phyloP scores from a whole-genome alignment of 2,888 invertebrate genomes.

The Clostera curtula region DNA sequence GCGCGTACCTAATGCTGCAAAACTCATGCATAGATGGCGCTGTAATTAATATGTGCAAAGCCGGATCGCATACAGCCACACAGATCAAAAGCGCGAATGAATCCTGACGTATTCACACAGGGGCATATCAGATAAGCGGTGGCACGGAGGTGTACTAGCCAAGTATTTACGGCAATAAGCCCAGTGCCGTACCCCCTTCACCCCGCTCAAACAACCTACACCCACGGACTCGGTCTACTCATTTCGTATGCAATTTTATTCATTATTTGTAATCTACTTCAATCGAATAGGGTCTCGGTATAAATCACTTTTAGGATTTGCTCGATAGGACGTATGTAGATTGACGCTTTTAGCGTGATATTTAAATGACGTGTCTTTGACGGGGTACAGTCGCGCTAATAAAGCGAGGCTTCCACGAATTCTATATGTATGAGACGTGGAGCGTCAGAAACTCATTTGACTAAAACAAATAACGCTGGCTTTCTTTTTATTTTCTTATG shows the following conservation, averaged over 20 bases:
- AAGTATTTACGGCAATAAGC: constrained; percentile 60
- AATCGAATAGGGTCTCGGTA: constrained; percentile 69
- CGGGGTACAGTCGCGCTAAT: constrained; percentile 52
- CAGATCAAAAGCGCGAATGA: constrained; percentile 37
- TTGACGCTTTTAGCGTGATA: constrained; percentile 70
- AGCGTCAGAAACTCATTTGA: constrained; percentile 67
- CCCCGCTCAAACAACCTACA: constrained; percentile 59
- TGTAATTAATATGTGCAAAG: constrained; percentile 6
- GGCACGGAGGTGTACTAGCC: constrained; percentile 23
- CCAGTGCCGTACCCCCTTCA: constrained; percentile 29
- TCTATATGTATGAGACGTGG: constrained; percentile 46
- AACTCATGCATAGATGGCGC: too few relatives aligned
- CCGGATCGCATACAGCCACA: constrained; percentile 11
- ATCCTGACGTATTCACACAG: constrained; percentile 32
- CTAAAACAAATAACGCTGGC: constrained; percentile 60
- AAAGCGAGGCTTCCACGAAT: constrained; percentile 47
- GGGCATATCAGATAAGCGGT: constrained; percentile 26
- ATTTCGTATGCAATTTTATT: constrained; percentile 75
- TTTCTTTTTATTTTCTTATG: constrained; percentile 52
- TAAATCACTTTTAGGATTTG: constrained; percentile 72
- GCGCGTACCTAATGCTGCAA: too few relatives aligned
- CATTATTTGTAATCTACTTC: constrained; percentile 75
- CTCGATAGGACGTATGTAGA: constrained; percentile 67
- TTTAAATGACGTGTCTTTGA: constrained; percentile 66
- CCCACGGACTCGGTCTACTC: constrained; percentile 62